Percentiles rank a stretch among this genome's conserved stretches.
phyloP scores from a whole-genome alignment of 1,140 invertebrate species.

The Bombus pyrosoma region DNA sequence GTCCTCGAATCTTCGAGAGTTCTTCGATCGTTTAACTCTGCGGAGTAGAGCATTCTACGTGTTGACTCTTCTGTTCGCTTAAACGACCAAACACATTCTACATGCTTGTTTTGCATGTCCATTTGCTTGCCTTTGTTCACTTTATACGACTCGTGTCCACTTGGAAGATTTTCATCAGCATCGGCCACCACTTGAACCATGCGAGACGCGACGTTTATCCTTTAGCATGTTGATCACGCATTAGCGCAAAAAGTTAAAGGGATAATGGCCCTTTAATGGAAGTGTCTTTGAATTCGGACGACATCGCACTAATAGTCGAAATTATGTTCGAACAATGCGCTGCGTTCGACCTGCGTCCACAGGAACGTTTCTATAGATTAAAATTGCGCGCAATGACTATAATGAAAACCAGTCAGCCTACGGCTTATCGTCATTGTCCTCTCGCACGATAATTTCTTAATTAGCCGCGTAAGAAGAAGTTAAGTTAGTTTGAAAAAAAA shows the following conservation, averaged over 20 bases:
- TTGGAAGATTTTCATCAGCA: slow-evolving; percentile 10
- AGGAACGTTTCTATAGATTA: background rate
- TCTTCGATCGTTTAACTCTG: background rate
- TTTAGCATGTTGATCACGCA: background rate
- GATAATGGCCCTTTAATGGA: slow-evolving; percentile 11
- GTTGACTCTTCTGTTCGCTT: background rate
- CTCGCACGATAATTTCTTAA: background rate
- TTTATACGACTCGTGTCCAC: background rate
- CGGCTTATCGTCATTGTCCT: background rate
- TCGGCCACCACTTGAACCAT: background rate
- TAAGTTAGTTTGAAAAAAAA: background rate
- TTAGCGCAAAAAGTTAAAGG: slow-evolving; percentile 29
- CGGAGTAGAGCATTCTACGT: background rate
- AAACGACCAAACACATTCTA: background rate
- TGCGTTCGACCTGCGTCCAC: background rate
- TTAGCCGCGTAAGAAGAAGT: too few species aligned
- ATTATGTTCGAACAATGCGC: slow-evolving; percentile 9
- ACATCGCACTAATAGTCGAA: background rate
- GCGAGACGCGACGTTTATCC: background rate
- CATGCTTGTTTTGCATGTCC: background rate
- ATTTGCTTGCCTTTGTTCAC: background rate
- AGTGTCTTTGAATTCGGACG: slow-evolving; percentile 17
- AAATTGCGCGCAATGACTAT: background rate
- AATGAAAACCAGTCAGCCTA: background rate
- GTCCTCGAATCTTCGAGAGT: background rate